phyloP scores from a whole-genome alignment of 2,797 vertebrate genomes.

The Rhynchotus rufescens region DNA sequence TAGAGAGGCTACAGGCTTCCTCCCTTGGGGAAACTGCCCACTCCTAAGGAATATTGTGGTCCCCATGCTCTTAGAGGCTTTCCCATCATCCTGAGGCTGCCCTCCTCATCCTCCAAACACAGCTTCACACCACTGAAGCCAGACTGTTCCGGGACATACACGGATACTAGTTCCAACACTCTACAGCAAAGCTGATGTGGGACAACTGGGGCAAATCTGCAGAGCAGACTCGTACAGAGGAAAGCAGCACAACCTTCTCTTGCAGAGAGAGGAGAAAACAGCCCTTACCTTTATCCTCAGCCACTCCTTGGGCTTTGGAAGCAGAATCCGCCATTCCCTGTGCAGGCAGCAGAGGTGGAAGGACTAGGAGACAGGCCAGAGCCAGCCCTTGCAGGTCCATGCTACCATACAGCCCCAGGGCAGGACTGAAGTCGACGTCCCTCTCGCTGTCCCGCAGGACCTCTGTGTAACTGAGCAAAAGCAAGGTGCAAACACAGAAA shows the following conservation, averaged over 20 bases:
- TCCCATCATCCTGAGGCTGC: fast-evolving
- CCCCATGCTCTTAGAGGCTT: fast-evolving
- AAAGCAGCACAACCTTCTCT: background rate
- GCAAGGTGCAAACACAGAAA: background rate
- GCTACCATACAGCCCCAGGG: fast-evolving
- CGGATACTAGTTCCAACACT: background rate
- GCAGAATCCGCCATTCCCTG: fast-evolving
- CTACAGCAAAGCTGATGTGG: fast-evolving
- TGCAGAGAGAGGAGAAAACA: background rate
- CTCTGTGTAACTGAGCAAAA: fast-evolving
- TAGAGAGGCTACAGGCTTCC: background rate
- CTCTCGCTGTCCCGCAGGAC: fast-evolving
- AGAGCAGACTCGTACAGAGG: fast-evolving
- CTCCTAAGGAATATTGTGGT: background rate
- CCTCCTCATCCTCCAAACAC: background rate
- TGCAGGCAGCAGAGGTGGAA: background rate
- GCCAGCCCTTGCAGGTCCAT: background rate
- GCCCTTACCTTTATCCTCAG: background rate
- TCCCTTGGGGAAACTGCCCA: background rate
- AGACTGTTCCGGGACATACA: background rate
- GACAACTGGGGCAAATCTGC: fast-evolving
- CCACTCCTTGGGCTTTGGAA: background rate
- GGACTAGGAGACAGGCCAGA: background rate
- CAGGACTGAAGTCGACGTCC: fast-evolving
- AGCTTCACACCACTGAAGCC: background rate